Base-by-base conservation (phyloP, 2,113 vertebrate species). In the Cyphomyrus discorhynchus region DNA sequence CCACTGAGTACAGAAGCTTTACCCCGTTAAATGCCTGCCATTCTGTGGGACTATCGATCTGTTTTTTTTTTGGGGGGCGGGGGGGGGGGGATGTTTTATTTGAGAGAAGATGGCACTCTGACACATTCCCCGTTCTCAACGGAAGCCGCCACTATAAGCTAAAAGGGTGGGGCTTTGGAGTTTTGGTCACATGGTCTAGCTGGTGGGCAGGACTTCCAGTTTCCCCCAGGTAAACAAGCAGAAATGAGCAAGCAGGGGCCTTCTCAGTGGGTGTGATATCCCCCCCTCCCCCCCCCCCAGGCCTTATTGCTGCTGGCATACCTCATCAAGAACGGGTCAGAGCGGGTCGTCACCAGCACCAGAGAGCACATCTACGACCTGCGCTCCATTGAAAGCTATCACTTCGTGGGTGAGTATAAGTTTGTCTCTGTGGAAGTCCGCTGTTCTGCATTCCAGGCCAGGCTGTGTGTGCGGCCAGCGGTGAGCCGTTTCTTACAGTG, bases 351-450 rank as follows among this genome's bases (percentile, higher is more conserved):
- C 94, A 99, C 98, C 94, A 99, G 98, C 93, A 93, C 97, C 95
- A 97, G 98, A 97, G 98, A 99, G 96, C 98, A 99, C 96, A 96
- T 99, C 95, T 99, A 99, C 96, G 98, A 99, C 96, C 96, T 99
- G 94, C 97, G 98, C 94, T 98, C 98, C 92, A 96, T 99, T 95
- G 98, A 99, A 97, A 99, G 98, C 96, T 99, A 98, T 95, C 98
- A 99, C 96, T 99, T 96, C 96, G 96, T 99, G 96, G 98, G 98
- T 98, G 96, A 97, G 96, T 95, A 94, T 95, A 95, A 95, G 89
- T 15, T 9, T 87, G 46, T 50, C n/a, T 5, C 84, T 2, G 24
- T 27, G 95, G 96, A 96, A 95, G 96, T 96, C 96, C 96, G 17
- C 35, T 19, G 8, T 46, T 9, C 80, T 83, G 39, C 31, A 35